Conservation (phyloP, 2,888 invertebrate genomes). For the Microchrysa polita region DNA sequence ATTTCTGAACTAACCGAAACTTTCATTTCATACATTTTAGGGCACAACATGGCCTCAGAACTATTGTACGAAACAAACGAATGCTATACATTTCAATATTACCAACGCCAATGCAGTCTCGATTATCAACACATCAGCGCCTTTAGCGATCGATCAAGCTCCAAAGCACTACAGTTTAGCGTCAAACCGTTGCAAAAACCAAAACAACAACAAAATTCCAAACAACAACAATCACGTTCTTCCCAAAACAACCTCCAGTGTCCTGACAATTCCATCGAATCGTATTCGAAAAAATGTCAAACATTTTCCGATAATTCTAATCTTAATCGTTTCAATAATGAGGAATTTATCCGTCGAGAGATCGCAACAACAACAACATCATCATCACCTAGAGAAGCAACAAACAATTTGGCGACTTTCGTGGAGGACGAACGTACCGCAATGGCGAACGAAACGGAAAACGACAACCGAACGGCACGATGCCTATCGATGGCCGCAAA, state of each 20-base stretch:
- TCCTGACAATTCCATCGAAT: conserved; percentile 21
- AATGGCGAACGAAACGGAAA: background rate
- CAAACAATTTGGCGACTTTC: conserved; percentile 1
- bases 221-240: conserved; percentile 15
- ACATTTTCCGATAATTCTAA: conserved; percentile 27
- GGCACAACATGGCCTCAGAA: conserved; percentile 66
- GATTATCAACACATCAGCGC: background rate
- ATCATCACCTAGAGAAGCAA: background rate
- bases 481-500: background rate
- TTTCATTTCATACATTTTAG: conserved; percentile 54
- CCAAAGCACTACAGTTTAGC: conserved; percentile 7
- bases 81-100: conserved; percentile 32
- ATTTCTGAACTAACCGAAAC: no score
- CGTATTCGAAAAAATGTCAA: conserved; percentile 22
- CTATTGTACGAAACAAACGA: conserved; percentile 55
- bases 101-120: conserved; percentile 2
- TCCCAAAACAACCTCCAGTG: conserved; percentile 1
- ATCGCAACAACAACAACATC: background rate
- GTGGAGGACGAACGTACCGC: conserved; percentile 17
- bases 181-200: background rate
- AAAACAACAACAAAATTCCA: background rate
- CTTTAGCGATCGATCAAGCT: background rate
- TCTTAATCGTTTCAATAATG: conserved; percentile 31
- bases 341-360: conserved; percentile 9
- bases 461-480: background rate